These are phyloP conservation scores for Neelides folsomi DNA, from an alignment of 2,888 invertebrate species.

Conservation along the genomic window DNA sequence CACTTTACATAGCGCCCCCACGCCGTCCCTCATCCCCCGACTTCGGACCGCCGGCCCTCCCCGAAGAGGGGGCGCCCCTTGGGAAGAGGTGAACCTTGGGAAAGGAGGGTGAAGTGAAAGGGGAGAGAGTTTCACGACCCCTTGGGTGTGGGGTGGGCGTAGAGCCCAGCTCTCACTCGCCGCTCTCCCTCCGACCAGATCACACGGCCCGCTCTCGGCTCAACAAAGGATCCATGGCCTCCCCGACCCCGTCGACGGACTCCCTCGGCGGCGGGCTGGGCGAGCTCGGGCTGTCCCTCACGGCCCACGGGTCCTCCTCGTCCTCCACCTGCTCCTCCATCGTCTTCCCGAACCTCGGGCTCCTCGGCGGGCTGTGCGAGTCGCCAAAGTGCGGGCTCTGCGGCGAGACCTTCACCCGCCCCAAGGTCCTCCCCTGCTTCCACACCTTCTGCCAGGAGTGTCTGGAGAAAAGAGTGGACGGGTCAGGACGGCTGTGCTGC, in stretches of 20 bases:
- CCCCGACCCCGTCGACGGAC: constrained; percentile 81
- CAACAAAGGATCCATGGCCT: constrained; percentile 46
- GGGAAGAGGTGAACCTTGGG: not conserved
- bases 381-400: constrained; percentile 51
- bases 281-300: constrained; percentile 51
- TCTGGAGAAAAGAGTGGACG: constrained; percentile 57
- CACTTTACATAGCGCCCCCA: too few species aligned
- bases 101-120: not conserved
- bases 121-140: not conserved
- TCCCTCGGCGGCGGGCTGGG: constrained; percentile 47
- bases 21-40: too few species aligned
- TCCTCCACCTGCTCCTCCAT: constrained; percentile 47
- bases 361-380: constrained; percentile 2
- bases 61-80: too few species aligned
- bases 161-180: not conserved
- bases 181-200: not conserved
- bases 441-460: constrained; percentile 74
- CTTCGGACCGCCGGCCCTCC: too few species aligned
- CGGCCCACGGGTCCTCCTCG: constrained; percentile 62
- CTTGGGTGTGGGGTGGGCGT: not conserved
- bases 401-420: constrained; percentile 59
- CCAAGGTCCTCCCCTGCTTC: constrained; percentile 64
- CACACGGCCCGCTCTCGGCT: not conserved
- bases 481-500: constrained; percentile 59
- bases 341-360: constrained; percentile 27